Evolutionary conservation across 2,113 vertebrate species (phyloP).

Genomic region (Hippocampus abdominalis): DNA sequence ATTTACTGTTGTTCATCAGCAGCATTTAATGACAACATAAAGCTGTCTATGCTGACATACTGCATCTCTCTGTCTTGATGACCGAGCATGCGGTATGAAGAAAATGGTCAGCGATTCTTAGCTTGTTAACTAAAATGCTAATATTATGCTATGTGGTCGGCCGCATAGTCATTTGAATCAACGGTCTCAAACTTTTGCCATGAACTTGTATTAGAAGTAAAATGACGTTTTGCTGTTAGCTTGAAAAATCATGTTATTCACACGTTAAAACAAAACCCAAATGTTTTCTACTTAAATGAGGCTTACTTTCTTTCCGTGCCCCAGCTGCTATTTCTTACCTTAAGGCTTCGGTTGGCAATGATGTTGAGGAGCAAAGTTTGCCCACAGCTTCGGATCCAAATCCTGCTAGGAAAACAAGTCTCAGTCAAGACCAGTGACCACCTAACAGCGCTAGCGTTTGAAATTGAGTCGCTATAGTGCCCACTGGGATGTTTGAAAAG

Average conservation of each 20-base stretch:
- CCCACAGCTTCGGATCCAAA: slow-evolving; percentile 75
- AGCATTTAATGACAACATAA: slow-evolving; percentile 42
- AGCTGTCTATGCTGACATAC: slow-evolving; percentile 24
- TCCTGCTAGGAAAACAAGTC: slow-evolving; percentile 53
- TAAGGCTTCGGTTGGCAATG: slow-evolving; percentile 73
- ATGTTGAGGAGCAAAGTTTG: slow-evolving; percentile 73
- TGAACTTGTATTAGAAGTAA: not conserved
- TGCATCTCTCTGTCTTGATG: slow-evolving; percentile 1
- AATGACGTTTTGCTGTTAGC: not conserved
- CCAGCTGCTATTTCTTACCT: slow-evolving; percentile 69
- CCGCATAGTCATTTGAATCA: not conserved
- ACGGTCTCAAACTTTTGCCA: not conserved
- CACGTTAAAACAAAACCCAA: too few relatives aligned
- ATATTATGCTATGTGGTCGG: too few relatives aligned
- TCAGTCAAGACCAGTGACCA: not conserved
- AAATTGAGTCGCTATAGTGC: not conserved
- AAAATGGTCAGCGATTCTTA: not conserved
- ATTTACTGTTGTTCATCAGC: slow-evolving; percentile 47
- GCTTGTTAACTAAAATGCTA: not conserved
- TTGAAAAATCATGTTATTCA: not conserved
- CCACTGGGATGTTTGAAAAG: not conserved
- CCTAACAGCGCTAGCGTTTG: not conserved
- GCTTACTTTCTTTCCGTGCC: not conserved
- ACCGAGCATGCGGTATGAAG: slow-evolving; percentile 7
- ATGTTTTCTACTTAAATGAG: not conserved